Evolutionary conservation across 92 coral and sea anemone genomes (phyloP), one percentile per base, ranked within the genome.

Genomic region (Palythoa grandiflora): DNA sequence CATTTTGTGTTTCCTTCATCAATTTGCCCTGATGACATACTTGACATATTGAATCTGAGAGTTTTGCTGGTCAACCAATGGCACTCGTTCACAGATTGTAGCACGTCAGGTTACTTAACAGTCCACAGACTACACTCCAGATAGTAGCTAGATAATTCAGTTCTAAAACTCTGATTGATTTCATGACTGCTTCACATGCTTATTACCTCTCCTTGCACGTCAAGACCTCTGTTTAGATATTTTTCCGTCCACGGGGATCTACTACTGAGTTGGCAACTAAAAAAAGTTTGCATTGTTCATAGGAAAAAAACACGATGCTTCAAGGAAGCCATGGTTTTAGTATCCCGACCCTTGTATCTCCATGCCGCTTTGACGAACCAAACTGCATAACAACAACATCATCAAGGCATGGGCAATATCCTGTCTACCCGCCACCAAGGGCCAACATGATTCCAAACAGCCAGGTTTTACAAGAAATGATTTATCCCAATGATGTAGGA

Each of bases 1-100:
- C 71, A 94, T 92, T 85, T 87, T 90, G 87, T 79, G 84, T 84
- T 88, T 91, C 98, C 94, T 87, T 94, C 98, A 93, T 93, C 98
- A 93, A 83, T 75, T 79, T 90, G 92, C 90, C 73, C 83, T 52
- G 98, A 89, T 93, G 95, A 93, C 94, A 93, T 61, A 48, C 71
- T 51, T 83, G 93, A 81, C 86, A 81, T 48, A 66, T 81, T 81
- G 59, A 68, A 78, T 72, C 88, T 91, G 80, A 79, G 55, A 44
- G 76, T 89, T 79, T 71, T 37, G 28, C 65, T 73, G 83, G 73
- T 91, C 90, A 44, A 71, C 95, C 98, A 94, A 94, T 94, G 87
- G 83, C 78, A 75, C 70, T 88, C 84, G 68, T 80, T 44, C 86
- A 66, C 78, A 83, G 50, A 48, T 81, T 81, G 75, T 35, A 65